Evolutionary conservation across 2,888 invertebrate genomes (phyloP).

Genomic region (Drosophila meridiana): DNA sequence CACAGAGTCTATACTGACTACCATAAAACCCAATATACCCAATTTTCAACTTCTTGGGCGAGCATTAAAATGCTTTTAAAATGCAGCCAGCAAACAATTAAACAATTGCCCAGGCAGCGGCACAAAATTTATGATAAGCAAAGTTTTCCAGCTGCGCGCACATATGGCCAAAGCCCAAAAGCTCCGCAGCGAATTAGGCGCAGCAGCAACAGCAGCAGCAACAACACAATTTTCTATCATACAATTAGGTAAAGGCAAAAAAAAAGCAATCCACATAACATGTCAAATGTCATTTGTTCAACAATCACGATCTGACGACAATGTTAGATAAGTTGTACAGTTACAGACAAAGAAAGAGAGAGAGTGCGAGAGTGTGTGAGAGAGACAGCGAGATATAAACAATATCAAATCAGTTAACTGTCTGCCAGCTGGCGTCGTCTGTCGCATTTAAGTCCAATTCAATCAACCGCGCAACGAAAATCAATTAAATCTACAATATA

Average conservation of each 20-base stretch:
- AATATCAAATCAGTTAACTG: constrained; percentile 34
- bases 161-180: constrained; percentile 27
- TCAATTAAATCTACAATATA: constrained; percentile 58
- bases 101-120: constrained; percentile 70
- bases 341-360: constrained; percentile 17
- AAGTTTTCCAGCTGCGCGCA: constrained; percentile 40
- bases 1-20: not conserved
- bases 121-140: constrained; percentile 71
- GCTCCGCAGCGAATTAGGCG: constrained; percentile 33
- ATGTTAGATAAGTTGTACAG: constrained; percentile 67
- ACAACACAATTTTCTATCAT: constrained; percentile 28
- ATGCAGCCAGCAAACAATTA: constrained; percentile 64
- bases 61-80: constrained; percentile 42
- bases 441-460: constrained; percentile 64
- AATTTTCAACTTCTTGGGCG: not conserved
- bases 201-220: constrained; percentile 27
- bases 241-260: constrained; percentile 61
- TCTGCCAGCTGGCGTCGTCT: constrained; percentile 55
- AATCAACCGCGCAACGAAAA: constrained; percentile 67
- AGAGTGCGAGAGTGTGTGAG: not conserved
- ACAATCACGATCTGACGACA: constrained; percentile 74
- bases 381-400: not conserved
- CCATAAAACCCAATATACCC: not conserved
- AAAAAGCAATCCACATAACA: constrained; percentile 62
- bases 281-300: constrained; percentile 79